phyloP scores from a whole-genome alignment of 1,140 invertebrate genomes.

The Drosophila sechellia region DNA sequence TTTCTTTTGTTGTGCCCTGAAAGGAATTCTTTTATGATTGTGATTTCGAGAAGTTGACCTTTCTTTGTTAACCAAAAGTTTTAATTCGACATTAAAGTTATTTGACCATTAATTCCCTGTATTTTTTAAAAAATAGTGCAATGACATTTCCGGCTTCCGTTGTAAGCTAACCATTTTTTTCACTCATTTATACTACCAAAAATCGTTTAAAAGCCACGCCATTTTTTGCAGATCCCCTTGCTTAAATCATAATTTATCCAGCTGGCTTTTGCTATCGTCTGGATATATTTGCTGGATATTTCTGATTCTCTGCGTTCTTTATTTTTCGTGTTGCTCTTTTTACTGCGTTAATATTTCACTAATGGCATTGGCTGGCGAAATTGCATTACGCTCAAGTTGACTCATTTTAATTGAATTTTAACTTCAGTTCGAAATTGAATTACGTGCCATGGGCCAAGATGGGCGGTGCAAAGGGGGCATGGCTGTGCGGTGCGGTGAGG shows the following conservation, averaged over 20 bases:
- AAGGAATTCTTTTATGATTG: not conserved
- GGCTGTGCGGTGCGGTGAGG: not conserved
- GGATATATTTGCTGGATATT: conserved; percentile 10
- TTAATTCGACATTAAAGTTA: not conserved
- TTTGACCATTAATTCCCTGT: not conserved
- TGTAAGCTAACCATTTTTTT: too few relatives aligned
- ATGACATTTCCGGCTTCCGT: too few relatives aligned
- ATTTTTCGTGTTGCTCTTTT: conserved; percentile 36
- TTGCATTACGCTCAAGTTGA: conserved; percentile 83
- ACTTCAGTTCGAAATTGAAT: conserved; percentile 83
- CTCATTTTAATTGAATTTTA: conserved; percentile 84
- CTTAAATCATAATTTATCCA: conserved; percentile 34
- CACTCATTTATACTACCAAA: too few relatives aligned
- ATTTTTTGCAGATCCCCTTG: conserved; percentile 10
- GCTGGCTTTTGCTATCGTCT: conserved; percentile 9
- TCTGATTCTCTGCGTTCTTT: conserved; percentile 20
- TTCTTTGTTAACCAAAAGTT: not conserved
- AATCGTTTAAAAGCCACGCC: too few relatives aligned
- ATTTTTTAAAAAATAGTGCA: too few relatives aligned
- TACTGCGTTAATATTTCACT: conserved; percentile 80
- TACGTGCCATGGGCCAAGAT: conserved; percentile 69
- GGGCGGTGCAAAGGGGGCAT: not conserved
- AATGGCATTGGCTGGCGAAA: conserved; percentile 79
- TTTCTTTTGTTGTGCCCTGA: not conserved
- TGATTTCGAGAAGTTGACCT: too few relatives aligned